These are phyloP conservation scores for Miltochrista miniata DNA, from an alignment of 2,888 invertebrate species.

Conservation along the genomic window DNA sequence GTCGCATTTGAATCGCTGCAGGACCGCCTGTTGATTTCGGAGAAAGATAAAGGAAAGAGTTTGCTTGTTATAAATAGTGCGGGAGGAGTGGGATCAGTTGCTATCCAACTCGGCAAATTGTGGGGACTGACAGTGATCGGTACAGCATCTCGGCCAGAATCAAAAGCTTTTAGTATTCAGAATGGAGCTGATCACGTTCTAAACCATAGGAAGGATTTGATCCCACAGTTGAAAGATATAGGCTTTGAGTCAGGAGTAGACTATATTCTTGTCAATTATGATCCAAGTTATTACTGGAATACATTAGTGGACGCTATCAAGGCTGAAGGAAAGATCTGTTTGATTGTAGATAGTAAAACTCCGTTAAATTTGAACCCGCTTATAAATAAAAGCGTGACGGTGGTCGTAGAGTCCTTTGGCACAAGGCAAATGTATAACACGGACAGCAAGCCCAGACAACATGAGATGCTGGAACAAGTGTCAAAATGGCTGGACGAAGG, in stretches of 20 bases:
- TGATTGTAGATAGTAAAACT: constrained; percentile 67
- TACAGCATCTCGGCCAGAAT: constrained; percentile 67
- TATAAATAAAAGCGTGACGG: constrained; percentile 70
- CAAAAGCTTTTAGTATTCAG: constrained; percentile 50
- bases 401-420: constrained; percentile 66
- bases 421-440: constrained; percentile 70
- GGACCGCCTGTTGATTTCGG: constrained; percentile 61
- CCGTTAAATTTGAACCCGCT: constrained; percentile 58
- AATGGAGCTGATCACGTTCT: constrained; percentile 66
- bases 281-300: constrained; percentile 73
- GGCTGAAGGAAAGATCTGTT: constrained; percentile 70
- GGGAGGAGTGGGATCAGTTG: constrained; percentile 72
- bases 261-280: constrained; percentile 68
- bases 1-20: constrained; percentile 68
- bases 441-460: constrained; percentile 59
- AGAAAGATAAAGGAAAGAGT: constrained; percentile 65
- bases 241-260: constrained; percentile 65
- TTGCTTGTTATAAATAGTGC: constrained; percentile 71
- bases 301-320: constrained; percentile 64
- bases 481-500: constrained; percentile 65
- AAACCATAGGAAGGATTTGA: constrained; percentile 60
- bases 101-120: constrained; percentile 65
- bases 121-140: constrained; percentile 71
- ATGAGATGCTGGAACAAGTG: constrained; percentile 57
- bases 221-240: constrained; percentile 57